Conservation (phyloP, 1,140 invertebrate species). For the Papilio machaon region DNA sequence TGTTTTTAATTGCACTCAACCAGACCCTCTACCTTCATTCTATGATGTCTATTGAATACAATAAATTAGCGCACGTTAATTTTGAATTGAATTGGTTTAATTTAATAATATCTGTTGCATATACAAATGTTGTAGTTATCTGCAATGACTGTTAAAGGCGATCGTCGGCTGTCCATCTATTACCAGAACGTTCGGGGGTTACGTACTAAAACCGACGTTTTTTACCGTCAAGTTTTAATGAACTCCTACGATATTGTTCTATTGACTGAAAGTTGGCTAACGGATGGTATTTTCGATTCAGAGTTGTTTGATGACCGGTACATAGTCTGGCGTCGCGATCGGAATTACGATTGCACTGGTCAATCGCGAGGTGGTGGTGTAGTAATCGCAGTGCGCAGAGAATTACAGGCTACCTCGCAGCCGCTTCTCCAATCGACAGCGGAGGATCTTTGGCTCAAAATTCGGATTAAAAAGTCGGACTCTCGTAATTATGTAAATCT, state of each 20-base stretch:
- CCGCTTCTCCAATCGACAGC: constrained; percentile 30
- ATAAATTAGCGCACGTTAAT: no score
- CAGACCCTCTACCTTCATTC: no score
- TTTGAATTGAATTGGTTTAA: no score
- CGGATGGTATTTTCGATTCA: constrained; percentile 39
- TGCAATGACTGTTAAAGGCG: neutral
- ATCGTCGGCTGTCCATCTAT: neutral
- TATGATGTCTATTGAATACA: no score
- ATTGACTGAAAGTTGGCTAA: constrained; percentile 48
- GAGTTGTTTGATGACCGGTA: constrained; percentile 46
- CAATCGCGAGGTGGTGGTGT: constrained; percentile 44
- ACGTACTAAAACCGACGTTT: constrained; percentile 39
- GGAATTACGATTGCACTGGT: constrained; percentile 43
- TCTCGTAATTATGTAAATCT: neutral
- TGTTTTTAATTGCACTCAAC: no score
- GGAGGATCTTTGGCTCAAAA: constrained; percentile 23
- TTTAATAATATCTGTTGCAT: neutral
- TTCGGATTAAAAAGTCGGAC: neutral
- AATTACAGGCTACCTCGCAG: constrained; percentile 30
- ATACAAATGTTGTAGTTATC: neutral
- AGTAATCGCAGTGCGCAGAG: constrained; percentile 40
- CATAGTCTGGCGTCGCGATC: constrained; percentile 45
- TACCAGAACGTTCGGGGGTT: constrained; percentile 36
- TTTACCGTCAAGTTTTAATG: constrained; percentile 31
- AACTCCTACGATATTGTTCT: constrained; percentile 44